Evolutionary conservation across 1,140 invertebrate species (phyloP), one percentile per base, ranked within the genome.

Genomic region (Leptinotarsa undecemlineata): DNA sequence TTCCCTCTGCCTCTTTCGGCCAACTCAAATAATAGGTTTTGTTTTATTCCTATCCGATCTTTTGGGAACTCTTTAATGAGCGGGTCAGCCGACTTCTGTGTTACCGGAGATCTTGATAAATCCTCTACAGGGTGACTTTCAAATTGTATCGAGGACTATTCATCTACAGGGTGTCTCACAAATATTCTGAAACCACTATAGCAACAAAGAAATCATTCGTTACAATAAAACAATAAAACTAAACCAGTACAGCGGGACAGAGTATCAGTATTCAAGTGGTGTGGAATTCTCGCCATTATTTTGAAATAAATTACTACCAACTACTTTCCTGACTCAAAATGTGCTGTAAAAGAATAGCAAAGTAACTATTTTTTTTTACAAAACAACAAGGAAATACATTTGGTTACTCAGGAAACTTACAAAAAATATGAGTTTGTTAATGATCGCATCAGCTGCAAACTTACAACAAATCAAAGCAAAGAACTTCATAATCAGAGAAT

Each of bases 11-110:
- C 57, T 57, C 42, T 51, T 57, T 20, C 69, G 21, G 33, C 21
- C 69, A 71, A 68, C 69, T 57, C 48, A 71, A 71, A 71, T 71
- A 71, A 71, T 71, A 71, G 69, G 69, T 71, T 71, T 71, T 42
- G 69, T 71, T 71, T 61, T 61, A 33, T 71, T 60, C 69, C 21
- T 61, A 61, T 26, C 69, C 69, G 57, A 61, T 60, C 69, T 61
- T 68, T 68, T 68, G 23, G 66, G 66, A 68, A 42, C 19, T 71
- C 69, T 71, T 15, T 71, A 71, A 71, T 71, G 69, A 71, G 42
- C 26, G 20, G 23, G 60, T 23, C 69, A 68, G 48, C 69, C 69
- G 69, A 71, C 69, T 71, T 61, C 69, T 61, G 69, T 71, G 69
- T 71, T 71, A 71, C 69, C 11, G 66, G 15, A 6, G 62, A 57